A percentile compares a stretch with the other conserved stretches of the same genome.
Evolutionary conservation across 1,140 invertebrate species (phyloP).

Genomic region (Neodiprion pinetum): DNA sequence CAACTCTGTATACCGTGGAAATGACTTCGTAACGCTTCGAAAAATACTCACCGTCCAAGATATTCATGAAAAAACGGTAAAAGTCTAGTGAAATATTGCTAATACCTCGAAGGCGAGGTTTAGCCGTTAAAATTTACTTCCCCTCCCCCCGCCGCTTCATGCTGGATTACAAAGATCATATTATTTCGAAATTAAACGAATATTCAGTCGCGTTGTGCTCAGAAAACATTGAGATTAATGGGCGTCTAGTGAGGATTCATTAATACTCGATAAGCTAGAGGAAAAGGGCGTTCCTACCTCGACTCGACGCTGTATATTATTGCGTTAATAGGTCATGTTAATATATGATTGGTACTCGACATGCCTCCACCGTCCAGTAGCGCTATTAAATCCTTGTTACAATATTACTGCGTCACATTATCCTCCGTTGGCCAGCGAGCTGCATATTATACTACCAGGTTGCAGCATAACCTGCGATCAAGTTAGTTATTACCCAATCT

Average conservation of each 20-base stretch:
- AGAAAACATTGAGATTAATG: neutral
- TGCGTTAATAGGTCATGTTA: neutral
- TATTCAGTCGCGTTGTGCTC: too few relatives aligned
- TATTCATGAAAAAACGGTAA: neutral
- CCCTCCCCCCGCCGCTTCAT: too few relatives aligned
- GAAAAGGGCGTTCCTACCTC: neutral
- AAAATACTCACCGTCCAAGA: neutral
- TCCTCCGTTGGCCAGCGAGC: neutral
- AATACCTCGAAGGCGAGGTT: too few relatives aligned
- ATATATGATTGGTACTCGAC: constrained; percentile 1
- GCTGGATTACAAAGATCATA: too few relatives aligned
- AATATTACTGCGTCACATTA: constrained; percentile 3
- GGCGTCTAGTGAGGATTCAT: neutral
- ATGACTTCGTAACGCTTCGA: neutral
- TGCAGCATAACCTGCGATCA: constrained; percentile 14
- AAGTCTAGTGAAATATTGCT: neutral
- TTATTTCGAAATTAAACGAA: too few relatives aligned
- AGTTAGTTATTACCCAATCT: constrained; percentile 15
- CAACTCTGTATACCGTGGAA: neutral
- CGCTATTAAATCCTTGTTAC: constrained; percentile 7
- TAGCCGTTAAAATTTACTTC: too few relatives aligned
- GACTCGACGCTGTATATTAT: neutral
- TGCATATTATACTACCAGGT: constrained; percentile 2
- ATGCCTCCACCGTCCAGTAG: neutral
- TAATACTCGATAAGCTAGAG: neutral